Evolutionary conservation across 2,888 invertebrate species (phyloP), one percentile per base, ranked within the genome.

Genomic region (Macaria liturata): DNA sequence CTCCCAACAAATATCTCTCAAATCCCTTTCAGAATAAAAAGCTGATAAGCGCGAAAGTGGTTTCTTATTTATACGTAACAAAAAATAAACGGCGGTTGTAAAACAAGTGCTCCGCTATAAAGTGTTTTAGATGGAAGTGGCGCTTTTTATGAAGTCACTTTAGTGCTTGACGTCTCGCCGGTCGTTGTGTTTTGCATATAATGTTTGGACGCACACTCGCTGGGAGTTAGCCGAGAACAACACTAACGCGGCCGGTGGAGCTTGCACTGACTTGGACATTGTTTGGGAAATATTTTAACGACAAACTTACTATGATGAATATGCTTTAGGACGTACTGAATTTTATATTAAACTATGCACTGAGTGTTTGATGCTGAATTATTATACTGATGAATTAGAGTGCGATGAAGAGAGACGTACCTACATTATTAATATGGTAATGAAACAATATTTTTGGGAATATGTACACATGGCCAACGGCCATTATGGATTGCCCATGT

Each of bases 1-100:
- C 59, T 47, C 44, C 44, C 60, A 62, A 57, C 68, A 64, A 71
- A 67, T 66, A 72, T 46, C 39, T 39, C 8, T 20, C 37, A 20
- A 54, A 54, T 54, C 54, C 50, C 42, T 55, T 56, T 49, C 32
- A 34, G 49, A 37, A 50, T 59, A 54, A 54, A 54, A 49, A 44
- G 42, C 42, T 9, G 43, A 59, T 53, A 49, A 56, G 49, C 44
- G 42, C 20, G 9, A 49, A 49, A 55, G 52, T 49, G 55, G 39
- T 57, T 57, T 57, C 49, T 49, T 53, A 45, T 31, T 39, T 55
- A 32, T 43, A 43, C 34, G 50, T 40, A 42, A 53, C 46, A 49
- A 49, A 37, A 54, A 54, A 60, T 52, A 51, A 48, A 46, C 46
- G 37, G 32, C 40, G 40, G 51, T 46, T 60, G 53, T 53, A 53